phyloP scores from a whole-genome alignment of 2,113 vertebrate species.

The Thunnus thynnus region DNA sequence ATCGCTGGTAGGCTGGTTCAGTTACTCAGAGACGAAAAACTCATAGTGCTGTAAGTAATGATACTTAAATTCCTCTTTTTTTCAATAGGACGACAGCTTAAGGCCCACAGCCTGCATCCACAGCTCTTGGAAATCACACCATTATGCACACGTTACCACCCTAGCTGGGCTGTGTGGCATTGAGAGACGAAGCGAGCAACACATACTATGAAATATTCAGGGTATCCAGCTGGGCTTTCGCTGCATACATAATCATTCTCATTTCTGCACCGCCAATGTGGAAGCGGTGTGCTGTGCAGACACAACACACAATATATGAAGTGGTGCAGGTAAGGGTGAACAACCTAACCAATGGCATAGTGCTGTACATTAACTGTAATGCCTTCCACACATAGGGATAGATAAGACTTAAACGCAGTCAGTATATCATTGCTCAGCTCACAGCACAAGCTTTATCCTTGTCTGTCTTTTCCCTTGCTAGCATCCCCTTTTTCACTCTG shows the following conservation, averaged over 20 bases:
- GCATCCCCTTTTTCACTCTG: slow-evolving; percentile 83
- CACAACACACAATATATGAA: slow-evolving; percentile 72
- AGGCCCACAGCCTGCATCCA: slow-evolving; percentile 57
- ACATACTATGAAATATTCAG: slow-evolving; percentile 86
- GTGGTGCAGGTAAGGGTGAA: slow-evolving; percentile 80
- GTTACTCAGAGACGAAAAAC: slow-evolving; percentile 36
- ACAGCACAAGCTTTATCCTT: slow-evolving; percentile 83
- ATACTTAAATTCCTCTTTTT: slow-evolving; percentile 39
- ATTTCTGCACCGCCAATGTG: slow-evolving; percentile 77
- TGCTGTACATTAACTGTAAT: slow-evolving; percentile 84
- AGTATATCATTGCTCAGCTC: slow-evolving; percentile 86
- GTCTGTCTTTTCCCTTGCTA: slow-evolving; percentile 80
- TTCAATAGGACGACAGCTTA: slow-evolving; percentile 48
- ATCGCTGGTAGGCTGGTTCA: not conserved
- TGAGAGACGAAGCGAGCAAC: slow-evolving; percentile 80
- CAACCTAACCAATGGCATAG: slow-evolving; percentile 71
- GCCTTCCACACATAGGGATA: slow-evolving; percentile 81
- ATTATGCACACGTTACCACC: slow-evolving; percentile 75
- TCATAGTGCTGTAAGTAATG: slow-evolving; percentile 33
- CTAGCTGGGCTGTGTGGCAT: slow-evolving; percentile 73
- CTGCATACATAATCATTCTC: slow-evolving; percentile 86
- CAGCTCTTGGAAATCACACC: slow-evolving; percentile 64
- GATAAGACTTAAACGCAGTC: slow-evolving; percentile 82
- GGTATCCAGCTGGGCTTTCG: slow-evolving; percentile 83
- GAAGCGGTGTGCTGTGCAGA: slow-evolving; percentile 65